These are phyloP conservation scores for Calephelis nemesis DNA, from an alignment of 1,140 invertebrate species.

Conservation along the genomic window DNA sequence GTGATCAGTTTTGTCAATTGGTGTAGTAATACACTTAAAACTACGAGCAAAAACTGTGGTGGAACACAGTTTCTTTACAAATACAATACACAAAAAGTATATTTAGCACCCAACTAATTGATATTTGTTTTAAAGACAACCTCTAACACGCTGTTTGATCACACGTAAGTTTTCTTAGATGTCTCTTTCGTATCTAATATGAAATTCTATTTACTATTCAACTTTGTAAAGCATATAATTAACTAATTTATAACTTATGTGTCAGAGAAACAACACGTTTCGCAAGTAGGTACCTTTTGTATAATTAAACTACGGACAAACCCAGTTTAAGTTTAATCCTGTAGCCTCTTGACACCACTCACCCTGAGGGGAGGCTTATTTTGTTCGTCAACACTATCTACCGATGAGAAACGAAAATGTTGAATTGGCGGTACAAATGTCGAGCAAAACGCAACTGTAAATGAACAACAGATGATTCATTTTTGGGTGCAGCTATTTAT, in stretches of 20 bases:
- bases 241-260: slow-evolving; percentile 70
- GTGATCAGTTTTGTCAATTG: too few species aligned
- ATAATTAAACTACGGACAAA: slow-evolving; percentile 77
- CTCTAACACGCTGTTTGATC: background rate
- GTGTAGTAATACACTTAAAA: too few species aligned
- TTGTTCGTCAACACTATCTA: slow-evolving; percentile 77
- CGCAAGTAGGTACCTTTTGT: slow-evolving; percentile 71
- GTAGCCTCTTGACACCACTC: slow-evolving; percentile 77
- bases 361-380: slow-evolving; percentile 70
- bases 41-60: too few species aligned
- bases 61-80: too few species aligned
- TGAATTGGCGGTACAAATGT: slow-evolving; percentile 55
- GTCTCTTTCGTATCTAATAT: slow-evolving; percentile 57
- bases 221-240: slow-evolving; percentile 64
- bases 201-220: slow-evolving; percentile 62
- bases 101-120: too few species aligned
- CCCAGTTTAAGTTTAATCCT: slow-evolving; percentile 78
- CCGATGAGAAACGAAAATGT: slow-evolving; percentile 64
- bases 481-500: slow-evolving; percentile 44
- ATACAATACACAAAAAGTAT: too few species aligned
- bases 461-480: slow-evolving; percentile 46
- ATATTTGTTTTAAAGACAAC: background rate
- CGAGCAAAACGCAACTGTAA: slow-evolving; percentile 58
- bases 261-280: slow-evolving; percentile 60
- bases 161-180: slow-evolving; percentile 14